Conservation (phyloP, 2,113 vertebrate genomes). For the Lampris megalopsis region DNA sequence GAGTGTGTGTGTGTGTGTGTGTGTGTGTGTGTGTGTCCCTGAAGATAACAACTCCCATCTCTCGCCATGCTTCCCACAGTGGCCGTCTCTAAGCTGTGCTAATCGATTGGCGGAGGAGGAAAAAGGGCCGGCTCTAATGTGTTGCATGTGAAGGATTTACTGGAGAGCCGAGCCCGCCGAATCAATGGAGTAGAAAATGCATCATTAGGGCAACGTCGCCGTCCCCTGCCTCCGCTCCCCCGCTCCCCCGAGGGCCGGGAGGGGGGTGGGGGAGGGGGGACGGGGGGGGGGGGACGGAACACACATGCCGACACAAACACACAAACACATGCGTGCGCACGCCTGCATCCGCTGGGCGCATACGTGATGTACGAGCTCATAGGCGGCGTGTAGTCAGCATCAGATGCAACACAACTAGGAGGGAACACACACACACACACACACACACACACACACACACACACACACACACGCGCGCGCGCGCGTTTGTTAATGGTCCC, state of each 20-base stretch:
- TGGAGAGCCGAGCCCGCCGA: constrained; percentile 79
- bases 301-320: constrained; percentile 22
- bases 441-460: constrained; percentile 6
- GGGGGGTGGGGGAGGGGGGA: no score
- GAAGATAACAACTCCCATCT: constrained; percentile 74
- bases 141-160: constrained; percentile 86
- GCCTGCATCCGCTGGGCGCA: not conserved
- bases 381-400: constrained; percentile 11
- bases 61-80: constrained; percentile 64
- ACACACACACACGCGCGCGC: constrained; percentile 3
- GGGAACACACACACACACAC: constrained; percentile 14
- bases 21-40: constrained; percentile 38
- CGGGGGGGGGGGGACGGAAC: constrained; percentile 27
- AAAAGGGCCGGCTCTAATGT: constrained; percentile 82
- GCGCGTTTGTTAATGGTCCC: constrained; percentile 10
- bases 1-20: constrained; percentile 4
- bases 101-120: constrained; percentile 82
- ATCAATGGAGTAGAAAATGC: constrained; percentile 86
- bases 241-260: constrained; percentile 16
- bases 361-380: constrained; percentile 25
- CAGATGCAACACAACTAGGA: constrained; percentile 26
- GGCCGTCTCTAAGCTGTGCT: constrained; percentile 78
- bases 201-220: constrained; percentile 80
- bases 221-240: constrained; percentile 18
- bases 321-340: constrained; percentile 19